These are phyloP conservation scores for Stomorhina lunata DNA, from an alignment of 2,888 invertebrate genomes.

Conservation along the genomic window DNA sequence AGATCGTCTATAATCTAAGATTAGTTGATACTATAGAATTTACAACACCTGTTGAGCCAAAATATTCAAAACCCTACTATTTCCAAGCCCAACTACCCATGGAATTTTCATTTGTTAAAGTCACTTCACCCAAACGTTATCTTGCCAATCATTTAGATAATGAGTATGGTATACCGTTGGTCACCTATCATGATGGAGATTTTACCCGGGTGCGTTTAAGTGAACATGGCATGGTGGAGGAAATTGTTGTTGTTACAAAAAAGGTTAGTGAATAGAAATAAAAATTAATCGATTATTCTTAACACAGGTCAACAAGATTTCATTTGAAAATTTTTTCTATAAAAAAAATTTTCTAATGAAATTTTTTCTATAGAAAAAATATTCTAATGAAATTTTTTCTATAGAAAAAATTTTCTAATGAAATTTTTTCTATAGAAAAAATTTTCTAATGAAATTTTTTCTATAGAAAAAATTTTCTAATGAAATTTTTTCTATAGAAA, in stretches of 20 bases:
- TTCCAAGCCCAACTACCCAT: conserved; percentile 70
- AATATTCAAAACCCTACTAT: conserved; percentile 65
- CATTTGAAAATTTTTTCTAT: too few relatives aligned
- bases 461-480: too few relatives aligned
- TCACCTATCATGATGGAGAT: conserved; percentile 69
- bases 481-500: too few relatives aligned
- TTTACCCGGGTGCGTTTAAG: conserved; percentile 73
- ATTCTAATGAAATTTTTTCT: too few relatives aligned
- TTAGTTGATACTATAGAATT: conserved; percentile 3
- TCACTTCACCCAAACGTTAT: conserved; percentile 70
- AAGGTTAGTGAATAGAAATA: conserved; percentile 65
- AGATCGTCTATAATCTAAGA: conserved; percentile 68
- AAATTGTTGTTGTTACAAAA: conserved; percentile 72
- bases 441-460: too few relatives aligned
- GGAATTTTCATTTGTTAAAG: conserved; percentile 68
- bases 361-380: too few relatives aligned
- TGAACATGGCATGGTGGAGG: conserved; percentile 68
- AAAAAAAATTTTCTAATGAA: too few relatives aligned
- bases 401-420: too few relatives aligned
- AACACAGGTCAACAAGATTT: too few relatives aligned
- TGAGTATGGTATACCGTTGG: conserved; percentile 66
- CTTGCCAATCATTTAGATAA: conserved; percentile 68
- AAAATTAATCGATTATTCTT: too few relatives aligned
- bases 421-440: too few relatives aligned
- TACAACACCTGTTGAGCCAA: conserved; percentile 60